Base-by-base conservation (phyloP, 2,797 vertebrate species). In the Chlorospingus semifuscus region DNA sequence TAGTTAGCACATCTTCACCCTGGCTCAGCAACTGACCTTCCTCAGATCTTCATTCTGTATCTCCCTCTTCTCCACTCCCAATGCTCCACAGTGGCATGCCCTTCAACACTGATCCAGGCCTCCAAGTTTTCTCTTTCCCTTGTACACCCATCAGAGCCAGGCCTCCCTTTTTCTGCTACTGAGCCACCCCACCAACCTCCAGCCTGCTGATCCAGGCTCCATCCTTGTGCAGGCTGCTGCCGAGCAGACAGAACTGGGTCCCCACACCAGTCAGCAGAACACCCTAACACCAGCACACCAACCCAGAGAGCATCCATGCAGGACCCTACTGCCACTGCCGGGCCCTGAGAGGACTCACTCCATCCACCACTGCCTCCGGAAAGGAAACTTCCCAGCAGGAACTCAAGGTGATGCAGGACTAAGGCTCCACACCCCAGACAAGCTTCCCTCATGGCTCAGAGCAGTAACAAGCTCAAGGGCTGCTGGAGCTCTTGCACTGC, bases 1-100 rank as follows among this genome's bases (percentile, higher is more conserved):
- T 46, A 9, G 4, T 30, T 68, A 34, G 36, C 41, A 52, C 34
- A 32, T 41, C 65, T 53, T 81, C 57, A 87, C 3, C 2, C 3
- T n/a, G 53, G 9, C 61, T 15, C 50, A 61, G 34, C 32, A 64
- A 14, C 18, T 26, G 56, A 30, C 53, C 34, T 56, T 44, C 37
- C 21, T 53, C 36, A 49, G 72, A 65, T 4, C 11, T 60, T 52
- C 29, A 13, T 7, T n/a, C 19, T 6, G 16, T 27, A 26, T 36
- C 22, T 70, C 29, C n/a, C 50, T 32, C 23, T 75, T 39, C 64
- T 71, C 70, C 32, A 9, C 30, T 68, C 39, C 32, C 39, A 36
- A 0, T 14, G 6, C 64, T 37, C 56, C 49, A 1, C 8, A 64
- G 18, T 1, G 52, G 7, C n/a, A 7, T 34, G 27, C 52, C 34